Base-by-base conservation (phyloP, 2,888 invertebrate species). In the Syritta pipiens region DNA sequence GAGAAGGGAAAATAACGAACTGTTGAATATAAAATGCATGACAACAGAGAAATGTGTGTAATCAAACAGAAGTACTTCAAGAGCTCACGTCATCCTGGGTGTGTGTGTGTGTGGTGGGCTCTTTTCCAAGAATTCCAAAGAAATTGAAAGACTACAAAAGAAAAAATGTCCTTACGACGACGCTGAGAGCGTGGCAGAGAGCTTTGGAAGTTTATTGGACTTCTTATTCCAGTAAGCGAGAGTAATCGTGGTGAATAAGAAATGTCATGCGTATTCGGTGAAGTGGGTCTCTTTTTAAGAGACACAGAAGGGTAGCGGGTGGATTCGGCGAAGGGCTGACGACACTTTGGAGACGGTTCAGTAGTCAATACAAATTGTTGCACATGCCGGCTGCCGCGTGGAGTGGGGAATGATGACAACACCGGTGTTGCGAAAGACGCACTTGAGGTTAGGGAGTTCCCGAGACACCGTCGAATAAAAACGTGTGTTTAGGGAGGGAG, bases 1-100 rank as follows among this genome's bases (percentile, higher is more conserved):
- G n/a, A 17, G 17, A 14, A 17, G 60, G 10, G 24, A 48, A 60
- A 55, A 59, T 35, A 49, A 35, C 60, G 68, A 76, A 76, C 75
- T 76, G 75, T 76, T 76, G 75, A 72, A 72, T 72, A 65, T 65
- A 49, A 63, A 71, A 48, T 71, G 60, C 46, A 49, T 10, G 55
- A n/a, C n/a, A n/a, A 12, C 53, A 5, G 9, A 26, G 7, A 20
- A 55, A 20, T 12, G 51, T 22, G 22, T 44, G 32, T 42, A 17
- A 20, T 10, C 19, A 30, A n/a, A 40, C 26, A 19, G 6, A 40
- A 40, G 40, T 55, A 24, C 14, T 40, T 40, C 26, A 40, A 10
- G 28, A 19, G 9, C 10, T 32, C 32, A 51, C 51, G 51, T 49
- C 28, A 49, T 49, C 48, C 48, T n/a, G n/a, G n/a, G n/a, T n/a